Evolutionary conservation across 2,888 invertebrate genomes (phyloP).

Genomic region (Deilephila porcellus): DNA sequence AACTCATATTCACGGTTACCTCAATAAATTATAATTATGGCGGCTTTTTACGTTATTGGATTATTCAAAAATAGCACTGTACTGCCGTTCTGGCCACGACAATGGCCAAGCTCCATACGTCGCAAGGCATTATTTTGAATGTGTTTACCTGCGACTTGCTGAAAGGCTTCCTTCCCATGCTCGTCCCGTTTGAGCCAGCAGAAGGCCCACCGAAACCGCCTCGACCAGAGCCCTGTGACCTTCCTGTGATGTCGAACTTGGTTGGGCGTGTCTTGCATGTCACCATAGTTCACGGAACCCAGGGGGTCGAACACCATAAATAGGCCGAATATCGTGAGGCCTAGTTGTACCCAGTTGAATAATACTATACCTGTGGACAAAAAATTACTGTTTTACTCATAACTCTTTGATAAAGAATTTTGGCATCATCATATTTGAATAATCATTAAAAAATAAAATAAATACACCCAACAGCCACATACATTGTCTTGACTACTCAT

Average conservation of each 20-base stretch:
- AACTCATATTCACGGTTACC: no score
- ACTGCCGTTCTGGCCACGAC: no score
- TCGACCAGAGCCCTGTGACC: slow-evolving; percentile 89
- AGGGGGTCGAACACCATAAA: slow-evolving; percentile 93
- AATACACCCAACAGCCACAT: no score
- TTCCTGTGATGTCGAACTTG: slow-evolving; percentile 88
- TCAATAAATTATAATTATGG: no score
- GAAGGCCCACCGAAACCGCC: slow-evolving; percentile 90
- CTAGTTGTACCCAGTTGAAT: slow-evolving; percentile 92
- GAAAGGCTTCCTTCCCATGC: slow-evolving; percentile 91
- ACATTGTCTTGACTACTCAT: no score
- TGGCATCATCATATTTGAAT: no score
- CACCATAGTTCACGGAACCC: slow-evolving; percentile 87
- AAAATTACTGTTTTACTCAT: background rate
- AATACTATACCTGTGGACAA: slow-evolving; percentile 87
- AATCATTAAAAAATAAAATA: no score
- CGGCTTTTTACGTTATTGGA: no score
- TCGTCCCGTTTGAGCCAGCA: slow-evolving; percentile 90
- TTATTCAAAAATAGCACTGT: no score
- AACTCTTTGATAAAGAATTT: no score
- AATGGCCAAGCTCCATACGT: background rate
- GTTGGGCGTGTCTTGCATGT: slow-evolving; percentile 86
- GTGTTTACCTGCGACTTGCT: slow-evolving; percentile 89
- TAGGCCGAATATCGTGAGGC: slow-evolving; percentile 89
- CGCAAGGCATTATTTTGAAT: background rate